A percentile compares a stretch with the other conserved stretches of the same genome.
phyloP scores from a whole-genome alignment of 2,113 vertebrate genomes.

The Labrus mixtus region DNA sequence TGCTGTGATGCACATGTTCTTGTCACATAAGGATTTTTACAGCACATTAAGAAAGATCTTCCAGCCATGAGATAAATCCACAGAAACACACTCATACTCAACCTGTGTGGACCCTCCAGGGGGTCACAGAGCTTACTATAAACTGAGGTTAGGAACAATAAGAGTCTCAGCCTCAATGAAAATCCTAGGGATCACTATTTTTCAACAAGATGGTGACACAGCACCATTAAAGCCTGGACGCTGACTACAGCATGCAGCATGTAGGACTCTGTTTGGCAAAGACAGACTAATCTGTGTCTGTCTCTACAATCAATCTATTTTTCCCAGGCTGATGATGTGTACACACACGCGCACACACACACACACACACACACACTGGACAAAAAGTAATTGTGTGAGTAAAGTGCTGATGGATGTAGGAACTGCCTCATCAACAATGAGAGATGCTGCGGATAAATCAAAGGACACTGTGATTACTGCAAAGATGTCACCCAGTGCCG shows the following conservation, averaged over 20 bases:
- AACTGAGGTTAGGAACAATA: conserved; percentile 30
- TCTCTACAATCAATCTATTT: conserved; percentile 62
- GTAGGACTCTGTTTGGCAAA: conserved; percentile 65
- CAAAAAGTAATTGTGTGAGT: conserved; percentile 64
- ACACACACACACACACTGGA: conserved; percentile 20
- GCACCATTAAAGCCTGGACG: conserved; percentile 61
- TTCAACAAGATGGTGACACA: conserved; percentile 60
- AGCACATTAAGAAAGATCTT: conserved; percentile 1
- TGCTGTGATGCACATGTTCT: conserved; percentile 4
- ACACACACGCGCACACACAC: conserved; percentile 6
- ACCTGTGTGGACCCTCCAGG: conserved; percentile 47
- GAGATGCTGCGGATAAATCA: conserved; percentile 67
- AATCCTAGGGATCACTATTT: conserved; percentile 50
- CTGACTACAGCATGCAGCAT: conserved; percentile 49
- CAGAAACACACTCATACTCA: no score
- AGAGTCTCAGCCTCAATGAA: conserved; percentile 35
- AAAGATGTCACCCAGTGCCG: conserved; percentile 41
- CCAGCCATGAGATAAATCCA: conserved; percentile 31
- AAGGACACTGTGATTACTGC: conserved; percentile 51
- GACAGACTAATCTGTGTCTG: conserved; percentile 46
- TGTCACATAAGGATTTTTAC: neutral
- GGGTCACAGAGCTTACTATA: conserved; percentile 31
- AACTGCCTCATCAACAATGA: conserved; percentile 53
- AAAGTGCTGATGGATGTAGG: conserved; percentile 65
- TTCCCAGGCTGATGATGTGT: conserved; percentile 34